Conservation (phyloP, 2,888 invertebrate genomes). For the Polyommatus icarus region DNA sequence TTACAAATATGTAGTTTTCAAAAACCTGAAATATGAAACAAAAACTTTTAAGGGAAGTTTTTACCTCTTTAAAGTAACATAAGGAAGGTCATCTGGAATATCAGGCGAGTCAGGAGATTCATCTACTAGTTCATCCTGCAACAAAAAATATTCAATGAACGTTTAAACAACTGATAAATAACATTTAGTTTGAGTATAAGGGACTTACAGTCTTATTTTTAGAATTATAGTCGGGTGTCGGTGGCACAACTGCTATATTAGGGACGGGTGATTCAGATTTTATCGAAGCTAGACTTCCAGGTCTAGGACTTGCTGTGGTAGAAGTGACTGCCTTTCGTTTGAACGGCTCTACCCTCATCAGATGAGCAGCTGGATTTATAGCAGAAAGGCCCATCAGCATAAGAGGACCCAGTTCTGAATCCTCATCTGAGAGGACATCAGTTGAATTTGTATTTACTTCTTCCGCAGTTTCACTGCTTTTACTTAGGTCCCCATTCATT, state of each 20-base stretch:
- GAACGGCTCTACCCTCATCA: conserved; percentile 82
- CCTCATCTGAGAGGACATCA: conserved; percentile 77
- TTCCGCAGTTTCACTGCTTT: conserved; percentile 65
- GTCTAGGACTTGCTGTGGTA: conserved; percentile 69
- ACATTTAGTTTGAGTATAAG: conserved; percentile 10
- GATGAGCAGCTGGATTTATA: conserved; percentile 81
- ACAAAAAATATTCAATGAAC: conserved; percentile 32
- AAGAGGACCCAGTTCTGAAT: conserved; percentile 82
- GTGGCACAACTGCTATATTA: conserved; percentile 87
- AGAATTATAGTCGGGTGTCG: conserved; percentile 83
- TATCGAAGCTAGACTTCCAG: conserved; percentile 64
- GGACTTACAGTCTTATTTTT: conserved; percentile 71
- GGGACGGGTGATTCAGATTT: conserved; percentile 79
- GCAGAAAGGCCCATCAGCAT: conserved; percentile 84
- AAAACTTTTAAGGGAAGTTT: conserved; percentile 32
- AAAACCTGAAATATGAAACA: conserved; percentile 20
- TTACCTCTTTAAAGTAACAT: conserved; percentile 84
- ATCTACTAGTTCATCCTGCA: conserved; percentile 78
- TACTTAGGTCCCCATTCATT: conserved; percentile 75
- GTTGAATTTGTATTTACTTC: conserved; percentile 63
- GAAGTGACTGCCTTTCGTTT: conserved; percentile 56
- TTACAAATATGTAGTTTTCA: neutral
- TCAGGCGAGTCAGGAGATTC: conserved; percentile 86
- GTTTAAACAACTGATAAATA: neutral
- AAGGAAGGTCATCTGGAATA: conserved; percentile 86